A percentile compares a stretch with the other conserved stretches of the same genome.
phyloP scores from a whole-genome alignment of 2,113 vertebrate genomes.

The Quiscalus mexicanus region DNA sequence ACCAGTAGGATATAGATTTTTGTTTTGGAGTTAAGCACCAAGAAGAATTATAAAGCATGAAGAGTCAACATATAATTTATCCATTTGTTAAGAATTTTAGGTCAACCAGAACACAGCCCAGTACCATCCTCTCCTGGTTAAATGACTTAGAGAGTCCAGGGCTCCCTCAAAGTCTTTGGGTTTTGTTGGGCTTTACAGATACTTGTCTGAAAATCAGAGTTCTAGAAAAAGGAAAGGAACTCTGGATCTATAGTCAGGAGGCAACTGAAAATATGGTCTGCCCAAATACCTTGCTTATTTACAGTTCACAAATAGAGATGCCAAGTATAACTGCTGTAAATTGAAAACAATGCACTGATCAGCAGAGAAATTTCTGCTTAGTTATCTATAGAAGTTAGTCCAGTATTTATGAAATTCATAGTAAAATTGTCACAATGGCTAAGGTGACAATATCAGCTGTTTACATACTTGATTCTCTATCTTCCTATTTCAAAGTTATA shows the following conservation, averaged over 20 bases:
- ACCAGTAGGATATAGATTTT: background rate
- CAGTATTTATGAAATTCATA: background rate
- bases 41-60: background rate
- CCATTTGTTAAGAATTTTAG: background rate
- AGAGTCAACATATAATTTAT: background rate
- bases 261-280: background rate
- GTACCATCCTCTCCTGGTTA: background rate
- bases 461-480: background rate
- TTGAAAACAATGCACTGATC: background rate
- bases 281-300: background rate
- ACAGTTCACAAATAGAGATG: background rate
- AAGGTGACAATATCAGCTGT: background rate
- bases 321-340: background rate
- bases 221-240: background rate
- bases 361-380: background rate
- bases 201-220: background rate
- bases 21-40: background rate
- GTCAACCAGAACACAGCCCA: background rate
- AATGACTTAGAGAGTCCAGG: background rate
- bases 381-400: background rate
- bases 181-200: background rate
- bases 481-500: background rate
- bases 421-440: background rate
- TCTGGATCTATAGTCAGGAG: background rate
- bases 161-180: background rate